A percentile compares a stretch with the other conserved stretches of the same genome.
Evolutionary conservation across 64 coral and sea anemone species (phyloP).

Genomic region (Acropora tenuis): DNA sequence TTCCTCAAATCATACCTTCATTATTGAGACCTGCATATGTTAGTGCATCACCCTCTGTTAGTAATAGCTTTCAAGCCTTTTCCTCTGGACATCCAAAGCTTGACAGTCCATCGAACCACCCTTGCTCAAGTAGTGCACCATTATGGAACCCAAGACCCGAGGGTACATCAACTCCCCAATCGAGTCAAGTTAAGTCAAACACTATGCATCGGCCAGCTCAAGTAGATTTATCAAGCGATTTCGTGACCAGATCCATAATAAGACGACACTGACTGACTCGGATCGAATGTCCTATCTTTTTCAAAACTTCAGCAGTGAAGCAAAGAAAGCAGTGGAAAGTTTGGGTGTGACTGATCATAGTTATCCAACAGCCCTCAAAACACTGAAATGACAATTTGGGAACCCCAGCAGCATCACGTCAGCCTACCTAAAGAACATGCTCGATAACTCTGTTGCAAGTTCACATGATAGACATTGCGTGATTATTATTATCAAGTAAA

Average conservation of each 20-base stretch:
- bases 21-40: background rate
- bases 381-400: slow-evolving; percentile 24
- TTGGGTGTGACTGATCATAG: slow-evolving; percentile 17
- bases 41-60: background rate
- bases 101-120: background rate
- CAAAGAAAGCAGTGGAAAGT: slow-evolving; percentile 26
- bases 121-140: background rate
- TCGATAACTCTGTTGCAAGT: background rate
- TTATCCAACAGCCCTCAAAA: slow-evolving; percentile 12
- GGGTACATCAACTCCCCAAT: background rate
- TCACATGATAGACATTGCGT: slow-evolving; percentile 2
- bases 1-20: background rate
- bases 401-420: slow-evolving; percentile 1
- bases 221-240: background rate
- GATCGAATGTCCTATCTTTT: slow-evolving; percentile 12
- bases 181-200: background rate
- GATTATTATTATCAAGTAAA: background rate
- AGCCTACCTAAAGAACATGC: slow-evolving; percentile 10
- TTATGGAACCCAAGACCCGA: background rate
- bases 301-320: background rate
- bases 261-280: slow-evolving; percentile 42
- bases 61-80: background rate
- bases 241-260: slow-evolving; percentile 22
- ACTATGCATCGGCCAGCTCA: background rate
- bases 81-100: background rate